These are phyloP conservation scores for Anolis apletophallus DNA, from an alignment of 2,797 vertebrate species.

Conservation along the genomic window DNA sequence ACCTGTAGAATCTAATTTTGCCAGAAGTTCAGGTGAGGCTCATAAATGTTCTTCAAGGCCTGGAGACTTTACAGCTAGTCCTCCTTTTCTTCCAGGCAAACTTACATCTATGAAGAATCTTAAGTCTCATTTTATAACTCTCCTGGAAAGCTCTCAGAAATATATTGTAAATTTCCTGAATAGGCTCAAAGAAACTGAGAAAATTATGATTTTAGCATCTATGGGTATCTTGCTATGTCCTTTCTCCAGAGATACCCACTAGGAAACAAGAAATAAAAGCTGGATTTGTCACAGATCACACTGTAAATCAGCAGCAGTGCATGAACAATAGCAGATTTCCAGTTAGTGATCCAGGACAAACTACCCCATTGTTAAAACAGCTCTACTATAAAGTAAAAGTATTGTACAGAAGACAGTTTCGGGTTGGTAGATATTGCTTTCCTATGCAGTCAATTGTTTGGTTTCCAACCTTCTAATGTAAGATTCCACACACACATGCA, in stretches of 20 bases:
- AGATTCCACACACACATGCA: not conserved
- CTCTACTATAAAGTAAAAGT: not conserved
- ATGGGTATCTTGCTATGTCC: not conserved
- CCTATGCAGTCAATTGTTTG: not conserved
- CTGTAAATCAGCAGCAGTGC: not conserved
- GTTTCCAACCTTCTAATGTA: not conserved
- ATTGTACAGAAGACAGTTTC: not conserved
- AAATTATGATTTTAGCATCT: not conserved
- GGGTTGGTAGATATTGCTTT: not conserved
- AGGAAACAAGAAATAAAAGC: not conserved
- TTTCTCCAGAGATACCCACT: not conserved
- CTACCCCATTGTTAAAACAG: not conserved
- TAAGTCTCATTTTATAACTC: not conserved
- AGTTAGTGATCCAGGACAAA: not conserved
- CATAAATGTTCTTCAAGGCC: not conserved
- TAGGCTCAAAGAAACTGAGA: not conserved
- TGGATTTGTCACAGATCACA: not conserved
- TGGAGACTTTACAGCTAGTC: not conserved
- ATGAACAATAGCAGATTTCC: not conserved
- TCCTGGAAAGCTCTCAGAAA: not conserved
- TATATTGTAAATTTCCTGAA: not conserved
- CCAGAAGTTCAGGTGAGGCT: not conserved
- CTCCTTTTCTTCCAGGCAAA: not conserved
- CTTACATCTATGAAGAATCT: not conserved
- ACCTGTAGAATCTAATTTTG: not conserved